Base-by-base conservation (phyloP, 2,888 invertebrate species). In the Eretmocerus hayati region DNA sequence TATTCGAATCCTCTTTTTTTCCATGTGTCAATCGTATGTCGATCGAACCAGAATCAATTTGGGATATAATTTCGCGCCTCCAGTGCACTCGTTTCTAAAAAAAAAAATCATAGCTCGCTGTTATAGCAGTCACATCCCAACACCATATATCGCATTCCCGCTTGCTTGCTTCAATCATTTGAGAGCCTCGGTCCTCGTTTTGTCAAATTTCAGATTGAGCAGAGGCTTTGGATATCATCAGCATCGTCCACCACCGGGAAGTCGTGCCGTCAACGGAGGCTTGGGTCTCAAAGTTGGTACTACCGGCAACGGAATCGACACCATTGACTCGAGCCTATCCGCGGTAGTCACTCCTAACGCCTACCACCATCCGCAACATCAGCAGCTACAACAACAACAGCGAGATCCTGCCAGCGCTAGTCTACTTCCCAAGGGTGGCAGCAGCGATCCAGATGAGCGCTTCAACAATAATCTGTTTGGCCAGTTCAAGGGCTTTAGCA, bases 401-500 rank as follows among this genome's bases (percentile, higher is more conserved):
- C 8, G 26, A 6, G 71, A 71, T 55, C 69, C 71, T 26, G 71
- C 71, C 15, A 67, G 69, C 46, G 69, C 68, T 31, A 70, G 70
- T 54, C 56, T 71, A 4, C 56, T 71, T 36, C 68, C 71, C 23
- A 70, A 70, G 51, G n/a, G n/a, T n/a, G n/a, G n/a, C n/a, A n/a
- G n/a, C n/a, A 52, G 61, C 33, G 66, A 66, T 20, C 49, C 58
- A 13, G 68, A 69, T 53, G 77, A 38, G 66, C 77, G 26, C 72
- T 77, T 72, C 58, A 66, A 70, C 58, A 74, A 74, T 59, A 83
- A 84, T 61, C 83, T 90, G 72, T 89, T 89, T 67, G 90, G 90
- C 1, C 86, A 89, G 62, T 90, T 89, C 73, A 88, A 87, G 71
- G 90, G 90, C 1, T 91, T 90, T 70, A 84, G 85, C 1, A 76